phyloP scores from a whole-genome alignment of 2,888 invertebrate genomes.

The Ferdinandea cuprea region DNA sequence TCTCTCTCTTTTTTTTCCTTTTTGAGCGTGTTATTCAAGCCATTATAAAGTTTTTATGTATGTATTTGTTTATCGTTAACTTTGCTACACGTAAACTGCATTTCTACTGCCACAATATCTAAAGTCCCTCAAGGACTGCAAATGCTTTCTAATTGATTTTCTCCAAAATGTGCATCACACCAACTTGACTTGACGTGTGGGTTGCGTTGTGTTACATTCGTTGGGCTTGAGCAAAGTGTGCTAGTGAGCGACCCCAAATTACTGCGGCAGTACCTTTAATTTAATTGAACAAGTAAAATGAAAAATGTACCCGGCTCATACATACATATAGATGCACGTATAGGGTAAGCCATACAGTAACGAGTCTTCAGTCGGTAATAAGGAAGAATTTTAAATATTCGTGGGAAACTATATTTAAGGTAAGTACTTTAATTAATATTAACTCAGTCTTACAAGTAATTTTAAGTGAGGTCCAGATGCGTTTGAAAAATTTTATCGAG shows the following conservation, averaged over 20 bases:
- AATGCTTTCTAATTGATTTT: slow-evolving; percentile 69
- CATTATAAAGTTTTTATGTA: slow-evolving; percentile 64
- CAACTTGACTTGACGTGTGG: neutral
- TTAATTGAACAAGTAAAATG: slow-evolving; percentile 45
- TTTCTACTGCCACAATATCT: slow-evolving; percentile 41
- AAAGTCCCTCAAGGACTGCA: slow-evolving; percentile 5
- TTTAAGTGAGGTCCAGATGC: no score
- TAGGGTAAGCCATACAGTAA: no score
- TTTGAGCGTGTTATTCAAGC: slow-evolving; percentile 19
- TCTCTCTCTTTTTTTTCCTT: neutral
- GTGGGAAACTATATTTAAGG: no score
- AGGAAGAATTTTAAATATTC: no score
- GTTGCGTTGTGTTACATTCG: neutral
- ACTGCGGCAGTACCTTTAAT: slow-evolving; percentile 54
- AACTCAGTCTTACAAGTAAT: no score
- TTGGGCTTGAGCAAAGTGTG: slow-evolving; percentile 46
- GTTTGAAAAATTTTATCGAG: no score
- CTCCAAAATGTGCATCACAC: slow-evolving; percentile 49
- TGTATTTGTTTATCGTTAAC: slow-evolving; percentile 72
- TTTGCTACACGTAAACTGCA: slow-evolving; percentile 70
- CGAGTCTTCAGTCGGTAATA: no score
- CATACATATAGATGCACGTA: neutral
- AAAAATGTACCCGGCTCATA: neutral
- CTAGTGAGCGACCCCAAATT: slow-evolving; percentile 44
- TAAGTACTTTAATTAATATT: no score